Base-by-base conservation (phyloP, 1,140 invertebrate genomes). In the Magallana gigas region DNA sequence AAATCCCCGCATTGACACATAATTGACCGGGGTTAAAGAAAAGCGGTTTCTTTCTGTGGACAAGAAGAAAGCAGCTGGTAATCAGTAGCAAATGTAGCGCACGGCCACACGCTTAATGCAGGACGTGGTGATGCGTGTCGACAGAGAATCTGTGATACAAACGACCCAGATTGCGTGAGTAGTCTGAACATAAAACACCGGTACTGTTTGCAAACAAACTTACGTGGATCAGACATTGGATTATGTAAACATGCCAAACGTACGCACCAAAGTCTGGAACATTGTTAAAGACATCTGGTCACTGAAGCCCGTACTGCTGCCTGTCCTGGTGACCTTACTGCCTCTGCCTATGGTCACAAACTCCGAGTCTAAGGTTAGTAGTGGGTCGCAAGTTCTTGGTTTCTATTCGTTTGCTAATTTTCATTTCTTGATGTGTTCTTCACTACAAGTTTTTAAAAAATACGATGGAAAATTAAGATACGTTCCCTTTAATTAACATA, bases 321-420 rank as follows among this genome's bases (percentile, higher is more conserved):
- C 68, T 11, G 14, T 76, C 4, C 29, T 76, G 18, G 23, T 29
- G 23, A 76, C 68, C 23, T 14, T 76, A 29, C 68, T 76, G 18
- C 68, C 68, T 5, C 68, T 76, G 68, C 23, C 68, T 12, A 76
- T 76, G 68, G 18, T 76, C 68, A 7, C 36, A 1, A 76, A 76
- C 68, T 29, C 68, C 68, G 68, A 76, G 23, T 76, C 68, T 1
- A 76, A 76, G 68, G 68, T 76, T 5, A 76, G 23, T 76, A 12
- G 36, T 48, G 36, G 36, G 36, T 48, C 5, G 36, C 36, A 48
- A 48, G 36, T 48, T 48, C 36, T 48, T 48, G 36, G 36, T 48
- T 5, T 48, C 3, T 48, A 48, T 48, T 48, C 36, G 23, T 23
- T 23, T 23, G 23, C 0, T 23, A 23, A 23, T 23, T 23, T 23